phyloP scores from a whole-genome alignment of 2,797 vertebrate species.

The Enteromius treurensis region DNA sequence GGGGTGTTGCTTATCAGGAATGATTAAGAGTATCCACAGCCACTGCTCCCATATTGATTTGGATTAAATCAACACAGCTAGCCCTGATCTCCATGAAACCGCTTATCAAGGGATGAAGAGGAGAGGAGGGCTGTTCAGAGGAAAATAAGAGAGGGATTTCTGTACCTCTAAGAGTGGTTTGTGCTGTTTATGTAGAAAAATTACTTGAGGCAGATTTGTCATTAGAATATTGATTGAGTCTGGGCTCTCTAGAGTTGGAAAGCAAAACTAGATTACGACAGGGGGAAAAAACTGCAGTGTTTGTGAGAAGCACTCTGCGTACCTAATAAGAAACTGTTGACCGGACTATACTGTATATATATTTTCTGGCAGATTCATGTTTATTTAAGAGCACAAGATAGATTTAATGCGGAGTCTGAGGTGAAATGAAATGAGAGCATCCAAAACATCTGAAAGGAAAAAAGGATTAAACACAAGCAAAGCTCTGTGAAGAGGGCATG shows the following conservation, averaged over 20 bases:
- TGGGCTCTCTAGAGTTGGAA: conserved; percentile 18
- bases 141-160: neutral
- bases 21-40: neutral
- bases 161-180: neutral
- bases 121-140: neutral
- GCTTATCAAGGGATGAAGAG: neutral
- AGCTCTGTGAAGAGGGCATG: neutral
- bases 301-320: conserved; percentile 23
- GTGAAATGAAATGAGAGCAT: neutral
- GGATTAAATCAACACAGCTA: conserved; percentile 19
- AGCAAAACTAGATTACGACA: conserved; percentile 40
- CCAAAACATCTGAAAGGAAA: neutral
- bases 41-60: neutral
- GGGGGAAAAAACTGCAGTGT: conserved; percentile 17
- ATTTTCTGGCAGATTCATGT: neutral
- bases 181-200: conserved; percentile 32
- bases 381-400: conserved; percentile 4
- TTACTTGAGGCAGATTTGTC: conserved; percentile 44
- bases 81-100: conserved; percentile 18
- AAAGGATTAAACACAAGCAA: neutral
- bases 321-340: conserved; percentile 32
- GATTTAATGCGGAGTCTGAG: neutral
- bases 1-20: neutral
- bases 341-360: neutral
- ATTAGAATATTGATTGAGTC: conserved; percentile 44